Percentiles rank a stretch among this genome's conserved stretches.
phyloP scores from a whole-genome alignment of 2,113 vertebrate species.

The Lepus americanus region DNA sequence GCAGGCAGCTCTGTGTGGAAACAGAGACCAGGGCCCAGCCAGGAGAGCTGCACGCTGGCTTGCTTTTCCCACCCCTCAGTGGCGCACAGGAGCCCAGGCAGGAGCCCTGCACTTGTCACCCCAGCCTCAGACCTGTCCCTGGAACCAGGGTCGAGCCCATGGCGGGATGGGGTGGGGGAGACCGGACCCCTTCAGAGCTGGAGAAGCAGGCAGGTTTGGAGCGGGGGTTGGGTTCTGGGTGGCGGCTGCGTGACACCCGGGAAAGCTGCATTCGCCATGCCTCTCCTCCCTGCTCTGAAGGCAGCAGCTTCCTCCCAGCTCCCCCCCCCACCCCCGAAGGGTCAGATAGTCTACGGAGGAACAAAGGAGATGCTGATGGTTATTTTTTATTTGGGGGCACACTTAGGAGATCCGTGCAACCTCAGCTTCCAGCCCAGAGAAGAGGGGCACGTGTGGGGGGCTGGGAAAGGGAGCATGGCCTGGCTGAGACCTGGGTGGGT shows the following conservation, averaged over 20 bases:
- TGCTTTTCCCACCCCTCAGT: rapidly evolving
- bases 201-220: slow-evolving; percentile 19
- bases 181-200: background rate
- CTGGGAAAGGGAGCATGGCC: background rate
- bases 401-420: background rate
- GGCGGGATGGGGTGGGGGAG: background rate
- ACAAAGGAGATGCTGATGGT: slow-evolving; percentile 40
- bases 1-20: background rate
- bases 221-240: background rate
- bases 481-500: background rate
- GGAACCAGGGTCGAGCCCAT: background rate
- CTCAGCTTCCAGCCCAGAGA: background rate
- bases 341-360: slow-evolving; percentile 60
- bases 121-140: background rate
- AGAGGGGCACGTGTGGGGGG: background rate
- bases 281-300: slow-evolving; percentile 59
- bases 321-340: slow-evolving; percentile 17
- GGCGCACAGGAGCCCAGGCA: background rate
- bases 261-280: background rate
- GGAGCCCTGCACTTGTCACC: background rate
- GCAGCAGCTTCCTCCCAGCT: slow-evolving; percentile 5
- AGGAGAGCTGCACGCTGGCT: background rate
- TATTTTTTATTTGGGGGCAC: background rate
- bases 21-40: background rate
- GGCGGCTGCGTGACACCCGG: slow-evolving; percentile 21